These are phyloP conservation scores for Vultur gryphus DNA, from an alignment of 2,797 vertebrate species.

Conservation along the genomic window DNA sequence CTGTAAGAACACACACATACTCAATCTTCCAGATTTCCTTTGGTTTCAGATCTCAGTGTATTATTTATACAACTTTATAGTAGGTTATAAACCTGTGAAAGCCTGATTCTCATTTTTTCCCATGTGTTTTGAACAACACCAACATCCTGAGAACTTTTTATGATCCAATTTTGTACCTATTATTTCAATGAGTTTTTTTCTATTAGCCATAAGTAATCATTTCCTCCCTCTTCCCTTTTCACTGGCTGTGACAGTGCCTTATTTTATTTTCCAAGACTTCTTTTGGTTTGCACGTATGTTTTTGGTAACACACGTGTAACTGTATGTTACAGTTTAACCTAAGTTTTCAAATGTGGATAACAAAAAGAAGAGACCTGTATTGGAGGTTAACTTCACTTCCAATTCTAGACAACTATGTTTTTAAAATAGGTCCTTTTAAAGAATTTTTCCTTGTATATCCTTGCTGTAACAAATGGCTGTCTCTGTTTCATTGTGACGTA, in stretches of 20 bases:
- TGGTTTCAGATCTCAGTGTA: neutral
- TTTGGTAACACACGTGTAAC: neutral
- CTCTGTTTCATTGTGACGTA: neutral
- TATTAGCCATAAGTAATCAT: neutral
- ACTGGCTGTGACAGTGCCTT: neutral
- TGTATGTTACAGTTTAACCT: neutral
- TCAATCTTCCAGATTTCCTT: neutral
- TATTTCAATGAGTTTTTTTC: neutral
- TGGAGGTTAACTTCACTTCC: neutral
- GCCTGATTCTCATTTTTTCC: neutral
- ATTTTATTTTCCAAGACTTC: neutral
- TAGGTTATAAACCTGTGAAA: neutral
- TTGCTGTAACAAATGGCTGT: neutral
- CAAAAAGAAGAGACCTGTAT: neutral
- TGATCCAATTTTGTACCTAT: neutral
- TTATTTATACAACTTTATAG: neutral
- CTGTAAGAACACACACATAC: neutral
- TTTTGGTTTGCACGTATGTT: neutral
- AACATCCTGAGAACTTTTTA: neutral
- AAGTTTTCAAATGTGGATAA: neutral
- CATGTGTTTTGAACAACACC: neutral
- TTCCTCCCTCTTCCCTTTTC: neutral
- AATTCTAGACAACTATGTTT: neutral
- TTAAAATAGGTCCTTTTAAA: neutral
- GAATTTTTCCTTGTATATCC: neutral